A percentile compares a stretch with the other conserved stretches of the same genome.
Evolutionary conservation across 2,113 vertebrate genomes (phyloP).

Genomic region (Syrrhaptes paradoxus): DNA sequence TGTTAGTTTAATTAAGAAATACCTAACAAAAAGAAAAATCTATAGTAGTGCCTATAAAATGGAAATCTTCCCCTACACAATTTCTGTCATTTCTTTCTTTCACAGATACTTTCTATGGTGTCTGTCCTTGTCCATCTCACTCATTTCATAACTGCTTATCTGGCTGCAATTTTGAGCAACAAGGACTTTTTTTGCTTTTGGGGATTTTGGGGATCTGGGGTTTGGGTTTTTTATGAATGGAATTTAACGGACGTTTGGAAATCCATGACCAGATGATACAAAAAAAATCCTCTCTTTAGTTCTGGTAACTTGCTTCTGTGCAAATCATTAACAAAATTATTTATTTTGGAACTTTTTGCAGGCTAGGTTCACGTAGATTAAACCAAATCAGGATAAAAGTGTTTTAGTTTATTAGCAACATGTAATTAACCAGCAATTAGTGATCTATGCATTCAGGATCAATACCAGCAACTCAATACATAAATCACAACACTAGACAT

Average conservation of each 20-base stretch:
- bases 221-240: background rate
- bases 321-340: background rate
- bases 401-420: background rate
- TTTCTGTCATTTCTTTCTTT: background rate
- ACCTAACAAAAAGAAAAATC: background rate
- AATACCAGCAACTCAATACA: background rate
- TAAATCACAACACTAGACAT: background rate
- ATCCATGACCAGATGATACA: background rate
- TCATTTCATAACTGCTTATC: background rate
- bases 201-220: background rate
- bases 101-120: background rate
- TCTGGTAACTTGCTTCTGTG: background rate
- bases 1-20: background rate
- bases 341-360: background rate
- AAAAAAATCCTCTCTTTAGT: background rate
- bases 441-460: background rate
- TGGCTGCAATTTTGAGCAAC: background rate
- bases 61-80: fast-evolving
- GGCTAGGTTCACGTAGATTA: background rate
- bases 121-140: background rate
- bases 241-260: background rate
- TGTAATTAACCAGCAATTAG: background rate
- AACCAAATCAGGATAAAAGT: background rate
- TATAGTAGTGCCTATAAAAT: background rate
- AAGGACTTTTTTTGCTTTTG: background rate